These are phyloP conservation scores for Sisyra terminalis DNA, from an alignment of 2,888 invertebrate species.

Conservation along the genomic window DNA sequence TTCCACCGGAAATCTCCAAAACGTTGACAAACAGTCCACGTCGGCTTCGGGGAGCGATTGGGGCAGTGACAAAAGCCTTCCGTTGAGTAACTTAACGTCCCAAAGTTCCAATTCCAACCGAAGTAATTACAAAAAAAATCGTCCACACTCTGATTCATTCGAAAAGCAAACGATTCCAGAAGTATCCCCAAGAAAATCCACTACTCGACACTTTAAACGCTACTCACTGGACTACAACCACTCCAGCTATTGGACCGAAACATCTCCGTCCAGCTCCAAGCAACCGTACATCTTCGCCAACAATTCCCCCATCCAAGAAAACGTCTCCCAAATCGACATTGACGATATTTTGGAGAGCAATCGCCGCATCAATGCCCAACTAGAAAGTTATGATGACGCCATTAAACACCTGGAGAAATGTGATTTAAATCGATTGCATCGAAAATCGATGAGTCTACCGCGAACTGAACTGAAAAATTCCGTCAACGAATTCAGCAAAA, in stretches of 20 bases:
- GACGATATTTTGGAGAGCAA: constrained; percentile 3
- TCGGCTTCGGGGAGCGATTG: constrained; percentile 6
- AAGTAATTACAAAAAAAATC: not conserved
- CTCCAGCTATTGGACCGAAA: not conserved
- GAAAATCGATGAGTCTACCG: constrained; percentile 7
- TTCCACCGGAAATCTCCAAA: not conserved
- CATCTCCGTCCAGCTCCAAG: not conserved
- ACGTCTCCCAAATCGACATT: constrained; percentile 1
- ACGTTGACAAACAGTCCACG: not conserved
- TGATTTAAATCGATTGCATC: constrained; percentile 6
- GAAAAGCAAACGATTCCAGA: not conserved
- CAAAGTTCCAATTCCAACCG: constrained; percentile 4
- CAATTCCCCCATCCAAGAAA: constrained; percentile 1
- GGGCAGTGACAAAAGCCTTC: constrained; percentile 8
- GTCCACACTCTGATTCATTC: too few species aligned
- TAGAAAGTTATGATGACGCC: constrained; percentile 8
- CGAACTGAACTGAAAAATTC: not conserved
- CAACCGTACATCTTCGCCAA: too few species aligned
- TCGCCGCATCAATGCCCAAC: constrained; percentile 1
- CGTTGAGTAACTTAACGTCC: constrained; percentile 1
- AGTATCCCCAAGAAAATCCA: not conserved
- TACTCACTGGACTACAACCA: not conserved
- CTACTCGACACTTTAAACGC: constrained; percentile 1
- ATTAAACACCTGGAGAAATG: constrained; percentile 8
- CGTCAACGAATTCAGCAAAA: not conserved